These are phyloP conservation scores for Choristoneura rosaceana DNA, from an alignment of 2,888 invertebrate genomes.

Conservation along the genomic window DNA sequence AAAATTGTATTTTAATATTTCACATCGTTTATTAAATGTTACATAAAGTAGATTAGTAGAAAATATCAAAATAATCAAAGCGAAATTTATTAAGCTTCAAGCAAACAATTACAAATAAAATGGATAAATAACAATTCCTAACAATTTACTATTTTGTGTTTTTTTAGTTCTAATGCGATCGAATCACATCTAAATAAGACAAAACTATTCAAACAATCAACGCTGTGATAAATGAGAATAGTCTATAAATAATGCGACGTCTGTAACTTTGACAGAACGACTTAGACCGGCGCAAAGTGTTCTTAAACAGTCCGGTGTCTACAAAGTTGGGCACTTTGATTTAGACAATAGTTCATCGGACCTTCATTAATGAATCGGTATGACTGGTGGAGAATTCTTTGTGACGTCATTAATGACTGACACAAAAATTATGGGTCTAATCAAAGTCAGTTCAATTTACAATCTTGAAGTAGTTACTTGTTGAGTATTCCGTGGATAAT, in stretches of 20 bases:
- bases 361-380: conserved; percentile 16
- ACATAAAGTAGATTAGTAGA: too few species aligned
- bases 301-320: conserved; percentile 56
- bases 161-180: not conserved
- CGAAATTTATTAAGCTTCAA: too few species aligned
- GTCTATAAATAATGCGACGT: conserved; percentile 64
- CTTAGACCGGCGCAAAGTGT: conserved; percentile 58
- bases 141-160: too few species aligned
- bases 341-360: conserved; percentile 31
- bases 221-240: conserved; percentile 62
- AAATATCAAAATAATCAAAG: too few species aligned
- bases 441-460: too few species aligned
- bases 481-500: too few species aligned
- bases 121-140: too few species aligned
- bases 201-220: conserved; percentile 51
- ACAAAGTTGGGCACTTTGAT: conserved; percentile 53
- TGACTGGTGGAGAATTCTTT: not conserved
- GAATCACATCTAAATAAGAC: conserved; percentile 19
- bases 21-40: too few species aligned
- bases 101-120: too few species aligned
- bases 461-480: too few species aligned
- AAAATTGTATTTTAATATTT: too few species aligned
- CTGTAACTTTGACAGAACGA: conserved; percentile 61
- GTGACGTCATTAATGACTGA: not conserved
- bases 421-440: too few species aligned